A percentile compares a stretch with the other conserved stretches of the same genome.
These are phyloP conservation scores for Idaea biselata DNA, from an alignment of 2,888 invertebrate genomes.

Conservation along the genomic window DNA sequence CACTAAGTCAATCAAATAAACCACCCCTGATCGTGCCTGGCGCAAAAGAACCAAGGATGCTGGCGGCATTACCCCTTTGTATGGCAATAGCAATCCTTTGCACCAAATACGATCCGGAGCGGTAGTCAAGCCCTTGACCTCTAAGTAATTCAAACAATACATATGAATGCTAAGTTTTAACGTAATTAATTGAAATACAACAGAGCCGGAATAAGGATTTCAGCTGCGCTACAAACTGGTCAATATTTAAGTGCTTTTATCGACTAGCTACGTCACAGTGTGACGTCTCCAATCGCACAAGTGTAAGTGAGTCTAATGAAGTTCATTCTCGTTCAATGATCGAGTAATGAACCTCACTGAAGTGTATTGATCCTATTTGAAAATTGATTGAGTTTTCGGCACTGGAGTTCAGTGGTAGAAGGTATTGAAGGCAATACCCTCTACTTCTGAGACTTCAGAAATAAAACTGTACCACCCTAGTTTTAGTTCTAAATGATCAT, in stretches of 20 bases:
- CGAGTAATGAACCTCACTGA: not conserved
- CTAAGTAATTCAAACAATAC: no score
- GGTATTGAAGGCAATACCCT: not conserved
- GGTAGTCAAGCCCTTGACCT: no score
- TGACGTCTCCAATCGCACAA: not conserved
- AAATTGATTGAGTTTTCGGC: not conserved
- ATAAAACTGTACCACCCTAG: not conserved
- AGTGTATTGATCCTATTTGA: not conserved
- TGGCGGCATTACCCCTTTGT: no score
- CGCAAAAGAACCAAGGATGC: no score
- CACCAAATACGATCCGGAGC: no score
- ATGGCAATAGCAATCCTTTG: no score
- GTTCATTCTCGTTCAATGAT: constrained; percentile 1
- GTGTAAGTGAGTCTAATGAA: not conserved
- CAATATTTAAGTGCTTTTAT: not conserved
- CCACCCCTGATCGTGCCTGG: no score
- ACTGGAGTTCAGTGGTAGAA: not conserved
- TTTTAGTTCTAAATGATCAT: not conserved
- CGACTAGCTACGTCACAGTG: not conserved
- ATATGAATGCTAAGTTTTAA: no score
- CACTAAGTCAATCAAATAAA: no score
- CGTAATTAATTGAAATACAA: no score
- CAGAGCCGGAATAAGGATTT: not conserved
- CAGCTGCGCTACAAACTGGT: not conserved
- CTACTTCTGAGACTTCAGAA: not conserved